These are phyloP conservation scores for Mionectes macconnelli DNA, from an alignment of 2,113 vertebrate genomes.

Conservation along the genomic window DNA sequence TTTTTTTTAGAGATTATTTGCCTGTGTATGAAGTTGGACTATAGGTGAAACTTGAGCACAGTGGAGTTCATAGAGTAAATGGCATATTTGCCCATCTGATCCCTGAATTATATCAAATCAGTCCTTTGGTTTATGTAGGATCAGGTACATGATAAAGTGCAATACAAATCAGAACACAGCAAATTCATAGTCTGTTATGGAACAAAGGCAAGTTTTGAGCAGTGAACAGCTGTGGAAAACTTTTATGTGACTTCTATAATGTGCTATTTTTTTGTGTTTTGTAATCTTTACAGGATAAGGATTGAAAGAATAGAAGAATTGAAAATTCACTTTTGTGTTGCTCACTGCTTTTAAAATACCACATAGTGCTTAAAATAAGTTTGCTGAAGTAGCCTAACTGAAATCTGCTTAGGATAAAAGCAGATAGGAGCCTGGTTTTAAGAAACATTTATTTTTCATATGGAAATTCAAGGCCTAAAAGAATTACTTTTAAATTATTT, in stretches of 20 bases:
- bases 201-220: neutral
- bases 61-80: neutral
- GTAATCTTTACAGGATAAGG: neutral
- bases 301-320: neutral
- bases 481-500: neutral
- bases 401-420: neutral
- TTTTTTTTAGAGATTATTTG: neutral
- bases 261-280: neutral
- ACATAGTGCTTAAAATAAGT: neutral
- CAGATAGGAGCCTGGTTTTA: neutral
- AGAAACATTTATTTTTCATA: neutral
- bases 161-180: neutral
- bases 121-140: neutral
- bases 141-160: neutral
- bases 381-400: neutral
- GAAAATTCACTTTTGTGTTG: neutral
- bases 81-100: neutral
- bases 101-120: neutral
- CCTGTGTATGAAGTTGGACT: neutral
- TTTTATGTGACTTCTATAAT: neutral
- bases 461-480: neutral
- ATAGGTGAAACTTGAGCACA: rapidly evolving
- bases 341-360: neutral
- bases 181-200: neutral
- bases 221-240: neutral